Evolutionary conservation across 2,888 invertebrate species (phyloP), one percentile per base, ranked within the genome.

Genomic region (Tenthredo notha): DNA sequence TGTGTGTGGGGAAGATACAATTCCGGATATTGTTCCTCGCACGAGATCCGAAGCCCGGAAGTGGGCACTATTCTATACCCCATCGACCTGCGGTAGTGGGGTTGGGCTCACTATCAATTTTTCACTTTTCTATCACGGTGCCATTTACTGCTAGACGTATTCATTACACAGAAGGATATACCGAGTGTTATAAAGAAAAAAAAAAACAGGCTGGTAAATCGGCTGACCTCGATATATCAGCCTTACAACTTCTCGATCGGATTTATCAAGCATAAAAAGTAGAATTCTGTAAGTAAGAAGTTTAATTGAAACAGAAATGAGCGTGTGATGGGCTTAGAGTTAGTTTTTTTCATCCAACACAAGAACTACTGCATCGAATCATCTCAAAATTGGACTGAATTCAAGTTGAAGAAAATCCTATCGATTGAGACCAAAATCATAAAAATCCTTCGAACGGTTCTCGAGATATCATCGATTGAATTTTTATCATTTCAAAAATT

Each of bases 1-100:
- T 43, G 80, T n/a, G 80, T 33, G 54, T 29, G 54, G 77, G 77
- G 54, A 29, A 40, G 33, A 29, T 47, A 77, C 50, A 65, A 58
- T 80, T 65, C 80, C 80, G 80, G 80, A 80, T 80, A 80, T 80
- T 65, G 80, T 80, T 58, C 80, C 61, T 80, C 80, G 80, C 80
- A 65, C 61, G 80, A n/a, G 58, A 50, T 61, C 21, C 80, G 43
- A 18, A 43, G 21, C 40, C 58, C 80, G 80, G 80, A 80, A 80
- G 54, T 80, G 80, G 80, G 80, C 61, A 80, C 40, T 25, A 61
- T 43, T 77, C 40, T 77, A 50, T 54, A 40, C n/a, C 43, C 54
- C n/a, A 77, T 77, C 47, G 29, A 33, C 15, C 40, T 54, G 47
- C 21, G 33, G n/a, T 25, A 29, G 12, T 29, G 47, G n/a, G 25